Evolutionary conservation across 1,140 invertebrate species (phyloP), one percentile per base, ranked within the genome.

Genomic region (Teleopsis dalmanni): DNA sequence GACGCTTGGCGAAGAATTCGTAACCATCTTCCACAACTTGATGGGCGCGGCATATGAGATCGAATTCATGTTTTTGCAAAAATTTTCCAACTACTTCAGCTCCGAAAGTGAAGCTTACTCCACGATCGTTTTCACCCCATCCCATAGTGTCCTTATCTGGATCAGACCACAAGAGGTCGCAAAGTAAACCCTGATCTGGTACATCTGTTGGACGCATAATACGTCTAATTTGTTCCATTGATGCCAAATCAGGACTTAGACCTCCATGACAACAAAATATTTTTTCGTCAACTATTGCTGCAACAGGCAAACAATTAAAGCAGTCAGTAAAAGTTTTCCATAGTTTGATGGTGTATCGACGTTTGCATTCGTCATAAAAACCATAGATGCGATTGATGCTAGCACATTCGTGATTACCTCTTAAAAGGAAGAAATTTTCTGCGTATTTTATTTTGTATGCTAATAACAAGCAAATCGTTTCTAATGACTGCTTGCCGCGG

Each of bases 261-360:
- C 90, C 92, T 57, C 94, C 94, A 72, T 97, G 94, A 75, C 93
- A 97, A 71, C 94, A 97, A 76, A 97, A 97, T 54, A 97, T 97
- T 74, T 97, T 97, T 71, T 97, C 94, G 71, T 97, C 94, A 50
- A 97, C 91, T 58, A 95, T 91, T 37, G 91, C 91, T 45, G 91
- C 95, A 36, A 98, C 91, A 3, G 95, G 95, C 63, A 98, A 78
- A 76, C 94, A 98, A 75, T 98, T 98, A 71, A 98, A 98, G 75
- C 94, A 97, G 72, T 98, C 95, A 38, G 94, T 98, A 73, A 98
- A 98, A 13, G 92, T 96, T 75, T 98, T 98, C 95, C 94, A 98
- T 60, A 98, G 73, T 74, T 97, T 98, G 51, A 98, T 95, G 74
- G 95, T 97, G 71, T 93, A 98, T 63, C 95, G 82, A 65, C 93